These are phyloP conservation scores for Pteropus rufus DNA, from an alignment of 2,797 vertebrate species.

Conservation along the genomic window DNA sequence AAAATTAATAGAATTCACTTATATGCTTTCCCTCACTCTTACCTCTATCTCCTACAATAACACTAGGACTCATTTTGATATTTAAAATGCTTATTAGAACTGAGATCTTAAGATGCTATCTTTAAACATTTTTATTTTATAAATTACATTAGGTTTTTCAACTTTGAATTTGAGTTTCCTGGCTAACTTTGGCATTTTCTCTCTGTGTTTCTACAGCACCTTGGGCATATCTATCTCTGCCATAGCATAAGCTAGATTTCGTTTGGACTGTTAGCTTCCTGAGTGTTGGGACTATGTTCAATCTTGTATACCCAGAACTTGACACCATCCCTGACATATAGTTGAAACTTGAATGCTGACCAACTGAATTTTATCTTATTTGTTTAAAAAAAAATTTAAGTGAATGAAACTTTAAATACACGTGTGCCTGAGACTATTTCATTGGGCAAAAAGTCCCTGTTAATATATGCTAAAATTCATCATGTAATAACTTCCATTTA, in stretches of 20 bases:
- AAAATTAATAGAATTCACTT: background rate
- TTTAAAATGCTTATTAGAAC: background rate
- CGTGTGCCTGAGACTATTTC: background rate
- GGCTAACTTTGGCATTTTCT: background rate
- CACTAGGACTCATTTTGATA: background rate
- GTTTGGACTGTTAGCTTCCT: background rate
- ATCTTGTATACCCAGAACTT: background rate
- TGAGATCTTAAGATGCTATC: background rate
- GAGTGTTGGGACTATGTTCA: background rate
- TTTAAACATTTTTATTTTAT: background rate
- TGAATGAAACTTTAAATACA: background rate
- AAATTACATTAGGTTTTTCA: background rate
- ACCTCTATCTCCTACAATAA: background rate
- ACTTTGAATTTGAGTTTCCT: background rate
- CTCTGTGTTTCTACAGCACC: background rate
- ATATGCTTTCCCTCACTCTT: background rate
- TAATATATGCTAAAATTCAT: background rate
- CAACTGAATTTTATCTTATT: background rate
- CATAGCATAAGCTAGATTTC: background rate
- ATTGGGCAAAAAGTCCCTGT: background rate
- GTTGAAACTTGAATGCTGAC: slow-evolving; percentile 2
- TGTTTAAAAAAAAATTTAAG: background rate
- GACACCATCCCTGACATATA: background rate
- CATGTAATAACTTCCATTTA: background rate
- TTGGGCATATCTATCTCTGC: background rate